These are phyloP conservation scores for Sebastes cheni DNA, from an alignment of 2,797 vertebrate genomes.

Conservation along the genomic window DNA sequence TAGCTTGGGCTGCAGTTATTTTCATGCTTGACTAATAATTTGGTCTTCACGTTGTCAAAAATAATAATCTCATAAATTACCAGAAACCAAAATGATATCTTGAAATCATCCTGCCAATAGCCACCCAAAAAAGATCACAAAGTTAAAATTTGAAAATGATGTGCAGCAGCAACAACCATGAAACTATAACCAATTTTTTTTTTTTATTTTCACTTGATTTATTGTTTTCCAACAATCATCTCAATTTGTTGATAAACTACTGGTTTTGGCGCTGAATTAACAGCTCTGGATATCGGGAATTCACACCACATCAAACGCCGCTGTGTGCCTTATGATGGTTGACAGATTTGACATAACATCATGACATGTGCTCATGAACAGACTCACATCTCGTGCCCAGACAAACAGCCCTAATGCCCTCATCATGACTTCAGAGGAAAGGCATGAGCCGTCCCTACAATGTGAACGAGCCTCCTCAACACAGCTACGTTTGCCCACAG, in stretches of 20 bases:
- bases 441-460: constrained; percentile 55
- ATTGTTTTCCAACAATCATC: constrained; percentile 19
- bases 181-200: neutral
- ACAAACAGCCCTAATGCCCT: constrained; percentile 66
- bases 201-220: constrained; percentile 25
- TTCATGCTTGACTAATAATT: constrained; percentile 2
- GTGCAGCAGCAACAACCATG: neutral
- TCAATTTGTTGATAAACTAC: constrained; percentile 14
- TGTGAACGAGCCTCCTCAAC: constrained; percentile 61
- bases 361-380: constrained; percentile 35
- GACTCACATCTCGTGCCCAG: constrained; percentile 70
- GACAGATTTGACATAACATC: constrained; percentile 71
- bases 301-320: constrained; percentile 62
- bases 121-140: neutral
- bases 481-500: constrained; percentile 66
- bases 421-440: constrained; percentile 77
- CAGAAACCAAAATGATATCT: constrained; percentile 15
- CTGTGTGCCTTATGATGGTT: constrained; percentile 55
- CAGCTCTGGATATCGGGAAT: constrained; percentile 39
- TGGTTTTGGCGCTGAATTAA: constrained; percentile 23
- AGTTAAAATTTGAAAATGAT: constrained; percentile 1
- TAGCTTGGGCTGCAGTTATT: neutral
- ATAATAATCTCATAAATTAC: constrained; percentile 1
- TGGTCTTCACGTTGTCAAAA: neutral
- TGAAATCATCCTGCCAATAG: neutral